These are phyloP conservation scores for Hylaeus volcanicus DNA, from an alignment of 1,140 invertebrate genomes.

Conservation along the genomic window DNA sequence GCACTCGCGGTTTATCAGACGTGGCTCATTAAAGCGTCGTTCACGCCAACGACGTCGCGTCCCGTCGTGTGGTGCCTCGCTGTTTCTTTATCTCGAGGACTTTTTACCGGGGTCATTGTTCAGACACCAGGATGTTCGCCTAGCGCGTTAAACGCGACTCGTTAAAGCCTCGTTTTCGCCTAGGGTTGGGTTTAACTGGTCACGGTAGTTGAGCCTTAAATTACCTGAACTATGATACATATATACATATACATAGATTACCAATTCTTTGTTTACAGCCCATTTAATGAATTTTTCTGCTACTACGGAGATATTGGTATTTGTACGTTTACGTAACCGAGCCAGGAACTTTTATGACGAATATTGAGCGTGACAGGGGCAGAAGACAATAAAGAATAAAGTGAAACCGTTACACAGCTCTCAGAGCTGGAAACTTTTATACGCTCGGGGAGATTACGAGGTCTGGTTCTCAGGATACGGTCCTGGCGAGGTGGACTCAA, in stretches of 20 bases:
- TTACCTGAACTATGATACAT: too few relatives aligned
- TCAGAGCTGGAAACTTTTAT: constrained; percentile 11
- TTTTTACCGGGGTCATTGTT: constrained; percentile 19
- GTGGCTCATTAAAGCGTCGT: not conserved
- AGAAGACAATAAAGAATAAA: not conserved
- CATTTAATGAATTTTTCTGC: too few relatives aligned
- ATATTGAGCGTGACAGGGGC: not conserved
- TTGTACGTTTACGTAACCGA: too few relatives aligned
- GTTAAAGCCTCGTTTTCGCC: constrained; percentile 16
- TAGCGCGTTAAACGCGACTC: constrained; percentile 11
- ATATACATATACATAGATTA: too few relatives aligned
- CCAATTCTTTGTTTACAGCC: too few relatives aligned
- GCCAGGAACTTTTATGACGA: not conserved
- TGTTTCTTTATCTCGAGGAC: not conserved
- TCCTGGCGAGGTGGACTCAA: not conserved
- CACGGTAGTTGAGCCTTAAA: too few relatives aligned
- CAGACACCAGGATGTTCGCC: not conserved
- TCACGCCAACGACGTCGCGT: not conserved
- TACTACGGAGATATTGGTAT: too few relatives aligned
- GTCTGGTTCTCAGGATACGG: constrained; percentile 2
- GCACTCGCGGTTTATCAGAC: constrained; percentile 1
- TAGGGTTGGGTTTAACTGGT: too few relatives aligned
- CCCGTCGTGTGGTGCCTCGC: not conserved
- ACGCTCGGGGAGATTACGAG: constrained; percentile 17
- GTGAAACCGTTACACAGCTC: not conserved